Percentiles rank a stretch among this genome's conserved stretches.
phyloP scores from a whole-genome alignment of 2,797 vertebrate genomes.

The Enteromius viviparus region DNA sequence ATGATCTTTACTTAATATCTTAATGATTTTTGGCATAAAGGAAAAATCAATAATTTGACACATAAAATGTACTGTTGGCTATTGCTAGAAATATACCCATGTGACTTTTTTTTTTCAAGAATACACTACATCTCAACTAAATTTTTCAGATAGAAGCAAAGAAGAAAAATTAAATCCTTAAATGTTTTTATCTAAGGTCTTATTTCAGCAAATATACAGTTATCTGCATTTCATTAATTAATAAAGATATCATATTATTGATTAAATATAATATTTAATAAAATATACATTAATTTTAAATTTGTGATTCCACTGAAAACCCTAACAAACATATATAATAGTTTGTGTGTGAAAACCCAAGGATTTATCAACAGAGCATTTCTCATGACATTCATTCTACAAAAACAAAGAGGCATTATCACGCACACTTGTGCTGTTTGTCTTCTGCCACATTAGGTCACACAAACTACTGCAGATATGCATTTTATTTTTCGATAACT shows the following conservation, averaged over 20 bases:
- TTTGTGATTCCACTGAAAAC: neutral
- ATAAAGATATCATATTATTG: neutral
- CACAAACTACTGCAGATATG: slow-evolving; percentile 56
- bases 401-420: neutral
- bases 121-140: neutral
- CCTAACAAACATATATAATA: neutral
- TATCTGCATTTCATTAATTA: neutral
- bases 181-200: neutral
- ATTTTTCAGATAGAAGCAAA: no score
- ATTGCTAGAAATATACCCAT: no score
- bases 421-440: neutral
- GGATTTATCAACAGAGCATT: slow-evolving; percentile 28
- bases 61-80: no score
- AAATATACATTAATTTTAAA: neutral
- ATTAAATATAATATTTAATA: neutral
- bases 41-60: no score
- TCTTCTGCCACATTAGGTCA: slow-evolving; percentile 58
- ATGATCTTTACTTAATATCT: no score
- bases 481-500: slow-evolving; percentile 16
- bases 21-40: no score
- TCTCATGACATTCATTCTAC: neutral
- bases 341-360: neutral
- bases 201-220: neutral
- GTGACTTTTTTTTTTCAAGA: neutral
- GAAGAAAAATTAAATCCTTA: neutral